Evolutionary conservation across 2,888 invertebrate species (phyloP).

Genomic region (Scrobipalpa costella): DNA sequence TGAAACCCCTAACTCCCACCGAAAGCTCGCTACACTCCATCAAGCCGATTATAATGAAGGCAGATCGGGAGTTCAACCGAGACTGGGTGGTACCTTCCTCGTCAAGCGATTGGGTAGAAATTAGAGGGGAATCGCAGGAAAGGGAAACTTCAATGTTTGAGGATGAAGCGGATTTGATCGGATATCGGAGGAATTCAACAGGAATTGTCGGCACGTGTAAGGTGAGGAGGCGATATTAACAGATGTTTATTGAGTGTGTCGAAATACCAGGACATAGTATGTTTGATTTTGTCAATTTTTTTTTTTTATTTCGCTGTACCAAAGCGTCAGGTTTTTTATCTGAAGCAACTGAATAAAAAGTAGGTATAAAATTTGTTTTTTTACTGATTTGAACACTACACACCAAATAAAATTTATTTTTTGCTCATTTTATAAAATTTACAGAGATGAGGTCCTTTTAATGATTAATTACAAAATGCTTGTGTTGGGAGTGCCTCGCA

Average conservation of each 20-base stretch:
- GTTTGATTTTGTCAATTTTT: no score
- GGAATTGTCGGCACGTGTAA: slow-evolving; percentile 7
- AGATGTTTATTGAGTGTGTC: not conserved
- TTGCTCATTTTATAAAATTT: no score
- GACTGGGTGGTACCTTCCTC: slow-evolving; percentile 38
- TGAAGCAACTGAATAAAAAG: no score
- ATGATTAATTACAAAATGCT: no score
- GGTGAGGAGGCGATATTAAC: slow-evolving; percentile 4
- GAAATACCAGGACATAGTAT: no score
- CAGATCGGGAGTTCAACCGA: slow-evolving; percentile 31
- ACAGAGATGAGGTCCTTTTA: no score
- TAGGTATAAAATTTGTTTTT: no score
- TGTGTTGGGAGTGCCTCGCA: no score
- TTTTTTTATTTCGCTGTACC: no score
- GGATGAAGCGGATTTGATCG: slow-evolving; percentile 32
- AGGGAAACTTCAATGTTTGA: slow-evolving; percentile 46
- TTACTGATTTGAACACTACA: no score
- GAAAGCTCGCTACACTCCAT: slow-evolving; percentile 18
- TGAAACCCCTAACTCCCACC: slow-evolving; percentile 35
- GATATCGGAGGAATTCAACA: slow-evolving; percentile 24
- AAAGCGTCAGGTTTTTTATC: no score
- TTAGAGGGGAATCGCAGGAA: slow-evolving; percentile 47
- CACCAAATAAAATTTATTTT: no score
- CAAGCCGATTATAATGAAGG: slow-evolving; percentile 7
- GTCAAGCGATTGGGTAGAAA: slow-evolving; percentile 50